phyloP scores from a whole-genome alignment of 2,113 vertebrate species.

The Lepus europaeus region DNA sequence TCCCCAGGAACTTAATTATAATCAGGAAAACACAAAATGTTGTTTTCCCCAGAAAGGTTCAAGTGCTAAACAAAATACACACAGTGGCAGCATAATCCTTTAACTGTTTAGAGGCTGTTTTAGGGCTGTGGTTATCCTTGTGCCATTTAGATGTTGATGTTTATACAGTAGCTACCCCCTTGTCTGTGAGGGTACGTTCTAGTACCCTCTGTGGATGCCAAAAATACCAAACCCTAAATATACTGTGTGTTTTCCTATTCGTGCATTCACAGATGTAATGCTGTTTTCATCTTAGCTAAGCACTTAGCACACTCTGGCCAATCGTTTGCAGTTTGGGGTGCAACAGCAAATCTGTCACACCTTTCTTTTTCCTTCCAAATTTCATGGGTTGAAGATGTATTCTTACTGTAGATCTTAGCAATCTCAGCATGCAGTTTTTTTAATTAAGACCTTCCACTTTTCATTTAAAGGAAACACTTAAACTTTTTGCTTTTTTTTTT shows the following conservation, averaged over 20 bases:
- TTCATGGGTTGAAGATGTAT: neutral
- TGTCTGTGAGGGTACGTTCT: neutral
- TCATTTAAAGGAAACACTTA: neutral
- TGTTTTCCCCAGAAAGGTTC: neutral
- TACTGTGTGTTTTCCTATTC: neutral
- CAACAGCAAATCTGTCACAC: neutral
- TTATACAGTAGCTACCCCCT: neutral
- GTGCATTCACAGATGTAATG: neutral
- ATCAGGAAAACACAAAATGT: conserved; percentile 25
- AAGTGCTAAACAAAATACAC: neutral
- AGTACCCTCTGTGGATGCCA: neutral
- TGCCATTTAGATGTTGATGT: neutral
- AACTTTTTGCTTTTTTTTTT: too few relatives aligned
- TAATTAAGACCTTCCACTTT: neutral
- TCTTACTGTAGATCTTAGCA: neutral
- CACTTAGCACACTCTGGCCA: neutral
- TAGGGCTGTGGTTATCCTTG: neutral
- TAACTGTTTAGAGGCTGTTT: neutral
- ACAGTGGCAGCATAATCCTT: neutral
- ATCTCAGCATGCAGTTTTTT: neutral
- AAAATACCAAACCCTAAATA: neutral
- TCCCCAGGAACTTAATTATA: conserved; percentile 27
- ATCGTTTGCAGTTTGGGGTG: neutral
- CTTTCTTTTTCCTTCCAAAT: neutral
- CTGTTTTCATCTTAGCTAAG: neutral